Evolutionary conservation across 2,888 invertebrate species (phyloP), one percentile per base, ranked within the genome.

Genomic region (Lasioglossum vierecki): DNA sequence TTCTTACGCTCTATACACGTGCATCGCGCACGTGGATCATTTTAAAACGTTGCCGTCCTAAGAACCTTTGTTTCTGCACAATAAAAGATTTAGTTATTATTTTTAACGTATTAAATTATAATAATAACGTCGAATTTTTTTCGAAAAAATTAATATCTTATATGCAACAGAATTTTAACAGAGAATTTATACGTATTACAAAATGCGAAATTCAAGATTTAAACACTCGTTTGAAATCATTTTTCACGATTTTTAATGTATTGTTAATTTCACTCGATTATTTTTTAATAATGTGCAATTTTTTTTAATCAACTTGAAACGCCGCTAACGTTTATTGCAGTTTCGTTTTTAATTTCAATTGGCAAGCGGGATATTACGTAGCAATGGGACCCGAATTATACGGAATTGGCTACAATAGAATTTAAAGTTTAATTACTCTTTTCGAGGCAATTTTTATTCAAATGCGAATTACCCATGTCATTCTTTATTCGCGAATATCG

Each of bases 1-100:
- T 83, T 77, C 82, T 87, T 87, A 91, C 88, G 72, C 71, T 78
- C 76, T 76, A 73, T 26, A 79, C 82, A 80, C 73, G 60, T 41
- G 44, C 6, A n/a, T 2, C 11, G 70, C 41, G 30, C 66, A 49
- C 35, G 75, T 70, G 60, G 53, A 26, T 4, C 35, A 30, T 73
- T 49, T 6, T 18, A 70, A 49, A 9, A n/a, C 15, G 39, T 15
- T 39, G 39, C n/a, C 13, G 8, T 46, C 60, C 63, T 5, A 30
- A 13, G 26, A 13, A 13, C 0, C 60, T 13, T 1, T 26, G 13
- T 26, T 13, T 30, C 0, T 26, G 11, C 60, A 15, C 0, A 5
- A 26, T 30, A 60, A 22, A 53, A 53, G 9, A 53, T 53, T 9
- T 53, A 22, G 2, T 53, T 53, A 53, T 53, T 0, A 53, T 53